phyloP scores from a whole-genome alignment of 2,797 vertebrate species.

The Microcaecilia unicolor region DNA sequence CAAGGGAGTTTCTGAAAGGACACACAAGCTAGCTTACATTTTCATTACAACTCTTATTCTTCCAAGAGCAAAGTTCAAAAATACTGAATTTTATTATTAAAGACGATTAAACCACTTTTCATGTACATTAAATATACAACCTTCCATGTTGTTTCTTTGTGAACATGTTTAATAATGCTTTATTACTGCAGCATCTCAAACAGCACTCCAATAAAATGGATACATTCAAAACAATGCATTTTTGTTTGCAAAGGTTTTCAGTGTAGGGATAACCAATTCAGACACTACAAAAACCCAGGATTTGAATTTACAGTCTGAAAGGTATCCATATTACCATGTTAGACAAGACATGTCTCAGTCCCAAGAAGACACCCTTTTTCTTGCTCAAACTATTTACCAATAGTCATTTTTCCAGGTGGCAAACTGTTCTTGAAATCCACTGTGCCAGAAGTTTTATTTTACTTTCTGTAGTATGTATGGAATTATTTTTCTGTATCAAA shows the following conservation, averaged over 20 bases:
- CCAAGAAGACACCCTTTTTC: conserved; percentile 13
- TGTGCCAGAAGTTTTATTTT: too few species aligned
- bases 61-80: conserved; percentile 53
- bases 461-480: background rate
- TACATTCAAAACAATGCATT: conserved; percentile 1
- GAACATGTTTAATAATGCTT: conserved; percentile 10
- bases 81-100: conserved; percentile 78
- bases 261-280: conserved; percentile 14
- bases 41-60: too few species aligned
- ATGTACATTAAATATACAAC: conserved; percentile 87
- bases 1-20: too few species aligned
- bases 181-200: conserved; percentile 28
- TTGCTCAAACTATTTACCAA: conserved; percentile 13
- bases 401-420: conserved; percentile 2
- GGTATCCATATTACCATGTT: conserved; percentile 1
- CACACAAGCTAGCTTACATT: too few species aligned
- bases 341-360: conserved; percentile 13
- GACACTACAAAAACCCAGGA: conserved; percentile 20
- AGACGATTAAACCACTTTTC: conserved; percentile 85
- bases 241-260: conserved; percentile 7
- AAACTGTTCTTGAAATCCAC: background rate
- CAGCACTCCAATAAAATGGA: conserved; percentile 8
- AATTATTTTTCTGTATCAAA: conserved; percentile 50
- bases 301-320: conserved; percentile 34
- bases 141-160: conserved; percentile 32